Evolutionary conservation across 2,888 invertebrate genomes (phyloP).

Genomic region (Apomyelois bistriatella): DNA sequence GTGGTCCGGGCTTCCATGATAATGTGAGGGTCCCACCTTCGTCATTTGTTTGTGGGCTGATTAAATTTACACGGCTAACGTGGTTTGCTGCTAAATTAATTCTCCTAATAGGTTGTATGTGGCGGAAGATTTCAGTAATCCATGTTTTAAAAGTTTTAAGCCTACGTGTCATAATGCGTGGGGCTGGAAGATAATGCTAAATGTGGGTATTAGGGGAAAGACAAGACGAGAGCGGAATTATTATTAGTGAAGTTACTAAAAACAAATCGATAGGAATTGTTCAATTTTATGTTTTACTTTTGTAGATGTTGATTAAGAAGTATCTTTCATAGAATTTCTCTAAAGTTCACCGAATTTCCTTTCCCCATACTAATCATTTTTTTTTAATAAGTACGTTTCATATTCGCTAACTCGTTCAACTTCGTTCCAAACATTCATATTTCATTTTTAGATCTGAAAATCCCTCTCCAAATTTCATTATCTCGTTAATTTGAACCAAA

Average conservation of each 20-base stretch:
- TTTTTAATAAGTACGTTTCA: too few relatives aligned
- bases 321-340: too few relatives aligned
- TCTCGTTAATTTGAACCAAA: slow-evolving; percentile 37
- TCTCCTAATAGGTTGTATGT: slow-evolving; percentile 38
- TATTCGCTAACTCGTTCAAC: not conserved
- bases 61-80: slow-evolving; percentile 71
- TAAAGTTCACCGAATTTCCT: too few relatives aligned
- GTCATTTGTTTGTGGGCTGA: slow-evolving; percentile 71
- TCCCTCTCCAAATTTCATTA: slow-evolving; percentile 35
- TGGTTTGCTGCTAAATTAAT: slow-evolving; percentile 56
- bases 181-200: not conserved
- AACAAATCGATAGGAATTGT: too few relatives aligned
- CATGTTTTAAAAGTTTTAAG: slow-evolving; percentile 6
- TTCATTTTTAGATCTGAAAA: slow-evolving; percentile 38
- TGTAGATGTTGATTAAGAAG: too few relatives aligned
- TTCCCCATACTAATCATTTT: too few relatives aligned
- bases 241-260: not conserved
- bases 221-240: slow-evolving; percentile 1
- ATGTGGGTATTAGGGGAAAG: not conserved
- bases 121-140: slow-evolving; percentile 26
- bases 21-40: slow-evolving; percentile 67
- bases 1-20: slow-evolving; percentile 59
- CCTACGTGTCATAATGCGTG: not conserved
- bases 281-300: too few relatives aligned
- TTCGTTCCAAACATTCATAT: slow-evolving; percentile 37